phyloP scores from a whole-genome alignment of 2,797 vertebrate species.

The Microctenopoma steveboyesi region DNA sequence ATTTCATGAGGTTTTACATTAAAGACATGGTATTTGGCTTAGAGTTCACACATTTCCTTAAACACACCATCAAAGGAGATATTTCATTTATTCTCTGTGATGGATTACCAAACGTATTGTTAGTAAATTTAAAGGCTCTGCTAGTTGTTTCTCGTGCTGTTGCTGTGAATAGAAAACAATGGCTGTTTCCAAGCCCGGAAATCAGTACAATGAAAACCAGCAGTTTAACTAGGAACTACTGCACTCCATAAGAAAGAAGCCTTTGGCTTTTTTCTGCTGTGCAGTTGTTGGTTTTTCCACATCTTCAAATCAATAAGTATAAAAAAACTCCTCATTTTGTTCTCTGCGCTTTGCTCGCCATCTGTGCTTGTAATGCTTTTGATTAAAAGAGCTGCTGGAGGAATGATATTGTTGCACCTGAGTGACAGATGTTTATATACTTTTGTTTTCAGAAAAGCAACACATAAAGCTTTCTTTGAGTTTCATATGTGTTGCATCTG shows the following conservation, averaged over 20 bases:
- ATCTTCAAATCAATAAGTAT: constrained; percentile 31
- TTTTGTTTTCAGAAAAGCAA: constrained; percentile 40
- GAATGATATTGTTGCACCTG: constrained; percentile 27
- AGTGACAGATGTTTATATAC: constrained; percentile 46
- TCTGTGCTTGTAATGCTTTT: constrained; percentile 30
- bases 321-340: constrained; percentile 30
- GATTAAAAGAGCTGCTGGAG: constrained; percentile 39
- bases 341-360: constrained; percentile 18
- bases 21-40: constrained; percentile 40
- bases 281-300: constrained; percentile 39
- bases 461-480: constrained; percentile 26
- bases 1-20: constrained; percentile 56
- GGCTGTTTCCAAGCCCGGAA: constrained; percentile 33
- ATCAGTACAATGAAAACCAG: constrained; percentile 42
- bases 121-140: constrained; percentile 32
- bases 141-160: constrained; percentile 25
- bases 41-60: constrained; percentile 14
- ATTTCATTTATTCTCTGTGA: constrained; percentile 30
- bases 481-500: constrained; percentile 35
- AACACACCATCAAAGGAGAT: constrained; percentile 32
- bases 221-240: constrained; percentile 4
- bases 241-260: neutral
- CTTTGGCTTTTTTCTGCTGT: constrained; percentile 19
- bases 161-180: constrained; percentile 39
- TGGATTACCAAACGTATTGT: constrained; percentile 49